phyloP scores from a whole-genome alignment of 2,113 vertebrate species.

The Spea bombifrons region DNA sequence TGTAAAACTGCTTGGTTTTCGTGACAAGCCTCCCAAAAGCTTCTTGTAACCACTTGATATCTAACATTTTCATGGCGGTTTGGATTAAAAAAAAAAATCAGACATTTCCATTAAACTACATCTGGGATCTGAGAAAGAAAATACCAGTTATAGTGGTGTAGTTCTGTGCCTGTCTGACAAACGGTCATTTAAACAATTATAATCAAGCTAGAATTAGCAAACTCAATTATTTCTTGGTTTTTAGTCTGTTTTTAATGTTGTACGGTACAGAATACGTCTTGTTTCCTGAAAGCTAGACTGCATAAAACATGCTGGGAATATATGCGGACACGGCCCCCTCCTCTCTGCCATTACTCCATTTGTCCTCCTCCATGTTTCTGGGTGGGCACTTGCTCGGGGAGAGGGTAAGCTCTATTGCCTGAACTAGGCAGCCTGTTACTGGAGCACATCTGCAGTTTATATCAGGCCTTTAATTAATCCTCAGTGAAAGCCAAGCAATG shows the following conservation, averaged over 20 bases:
- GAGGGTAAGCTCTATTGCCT: constrained; percentile 67
- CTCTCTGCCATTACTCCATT: constrained; percentile 52
- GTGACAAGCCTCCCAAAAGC: neutral
- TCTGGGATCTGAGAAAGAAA: constrained; percentile 16
- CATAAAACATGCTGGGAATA: constrained; percentile 55
- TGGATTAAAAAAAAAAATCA: constrained; percentile 10
- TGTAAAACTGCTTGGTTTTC: neutral
- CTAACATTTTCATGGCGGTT: neutral
- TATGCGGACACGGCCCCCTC: constrained; percentile 49
- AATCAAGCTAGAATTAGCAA: constrained; percentile 44
- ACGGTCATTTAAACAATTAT: constrained; percentile 49
- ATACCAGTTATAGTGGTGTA: neutral
- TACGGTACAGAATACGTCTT: constrained; percentile 53
- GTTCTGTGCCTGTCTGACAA: constrained; percentile 28
- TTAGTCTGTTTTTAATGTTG: constrained; percentile 50
- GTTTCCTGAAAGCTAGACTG: constrained; percentile 55
- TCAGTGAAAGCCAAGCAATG: constrained; percentile 98
- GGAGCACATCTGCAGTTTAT: constrained; percentile 99
- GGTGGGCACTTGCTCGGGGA: constrained; percentile 75
- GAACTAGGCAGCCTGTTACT: constrained; percentile 72
- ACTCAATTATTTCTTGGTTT: constrained; percentile 27
- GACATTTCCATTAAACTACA: constrained; percentile 19
- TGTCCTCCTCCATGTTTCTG: constrained; percentile 72
- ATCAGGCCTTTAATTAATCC: constrained; percentile 99
- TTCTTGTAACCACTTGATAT: neutral